Evolutionary conservation across 2,888 invertebrate species (phyloP).

Genomic region (Anthophora plumipes): DNA sequence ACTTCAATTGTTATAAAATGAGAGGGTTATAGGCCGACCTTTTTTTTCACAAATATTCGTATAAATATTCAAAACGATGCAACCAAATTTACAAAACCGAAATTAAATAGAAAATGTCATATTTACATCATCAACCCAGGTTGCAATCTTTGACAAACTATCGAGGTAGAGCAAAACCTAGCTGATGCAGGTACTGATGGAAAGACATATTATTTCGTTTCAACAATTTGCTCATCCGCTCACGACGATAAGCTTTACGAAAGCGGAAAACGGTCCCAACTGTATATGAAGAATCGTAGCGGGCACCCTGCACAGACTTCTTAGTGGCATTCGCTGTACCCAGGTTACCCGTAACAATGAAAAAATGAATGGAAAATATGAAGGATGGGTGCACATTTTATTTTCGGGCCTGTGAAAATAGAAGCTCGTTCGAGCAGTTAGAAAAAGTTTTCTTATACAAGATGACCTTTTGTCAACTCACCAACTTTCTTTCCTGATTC

Average conservation of each 20-base stretch:
- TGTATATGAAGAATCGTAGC: neutral
- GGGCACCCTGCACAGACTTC: neutral
- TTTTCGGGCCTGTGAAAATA: constrained; percentile 5
- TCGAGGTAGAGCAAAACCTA: neutral
- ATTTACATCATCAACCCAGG: too few species aligned
- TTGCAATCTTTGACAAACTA: neutral
- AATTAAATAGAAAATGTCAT: too few species aligned
- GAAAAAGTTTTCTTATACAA: neutral
- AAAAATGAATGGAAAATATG: neutral
- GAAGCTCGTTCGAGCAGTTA: neutral
- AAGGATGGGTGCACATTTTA: neutral
- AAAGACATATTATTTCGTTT: constrained; percentile 15
- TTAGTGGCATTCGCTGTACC: neutral
- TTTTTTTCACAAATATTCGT: too few species aligned
- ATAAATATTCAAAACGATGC: too few species aligned
- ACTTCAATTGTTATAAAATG: too few species aligned
- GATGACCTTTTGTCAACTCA: neutral
- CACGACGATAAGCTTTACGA: neutral
- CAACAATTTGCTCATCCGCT: neutral
- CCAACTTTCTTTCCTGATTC: neutral
- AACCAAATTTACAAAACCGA: too few species aligned
- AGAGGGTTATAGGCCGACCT: too few species aligned
- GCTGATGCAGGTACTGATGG: neutral
- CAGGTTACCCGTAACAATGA: neutral
- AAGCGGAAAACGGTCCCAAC: neutral